These are phyloP conservation scores for Antheraea mylitta DNA, from an alignment of 1,140 invertebrate genomes.

Conservation along the genomic window DNA sequence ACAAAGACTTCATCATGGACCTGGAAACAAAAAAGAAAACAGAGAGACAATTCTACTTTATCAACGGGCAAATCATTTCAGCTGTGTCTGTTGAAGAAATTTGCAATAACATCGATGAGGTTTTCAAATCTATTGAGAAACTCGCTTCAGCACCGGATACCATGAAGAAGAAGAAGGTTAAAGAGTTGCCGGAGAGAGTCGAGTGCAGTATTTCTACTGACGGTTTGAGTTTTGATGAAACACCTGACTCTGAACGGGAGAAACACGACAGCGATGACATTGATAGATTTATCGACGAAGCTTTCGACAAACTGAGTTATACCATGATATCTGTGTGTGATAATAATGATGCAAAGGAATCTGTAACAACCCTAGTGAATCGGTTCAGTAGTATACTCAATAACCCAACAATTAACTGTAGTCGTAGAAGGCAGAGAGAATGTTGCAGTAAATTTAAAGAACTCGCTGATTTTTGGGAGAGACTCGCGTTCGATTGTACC, in stretches of 20 bases:
- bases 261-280: slow-evolving; percentile 38
- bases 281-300: slow-evolving; percentile 56
- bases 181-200: slow-evolving; percentile 39
- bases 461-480: slow-evolving; percentile 62
- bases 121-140: slow-evolving; percentile 64
- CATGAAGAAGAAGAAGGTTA: slow-evolving; percentile 29
- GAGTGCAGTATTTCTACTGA: slow-evolving; percentile 55
- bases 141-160: slow-evolving; percentile 48
- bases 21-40: slow-evolving; percentile 24
- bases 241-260: slow-evolving; percentile 26
- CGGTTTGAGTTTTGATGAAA: slow-evolving; percentile 62
- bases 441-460: slow-evolving; percentile 57
- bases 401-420: slow-evolving; percentile 39
- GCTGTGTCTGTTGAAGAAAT: slow-evolving; percentile 60
- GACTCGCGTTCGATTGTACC: slow-evolving; percentile 25
- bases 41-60: slow-evolving; percentile 39
- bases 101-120: slow-evolving; percentile 58
- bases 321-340: slow-evolving; percentile 19
- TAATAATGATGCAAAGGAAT: slow-evolving; percentile 41
- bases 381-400: slow-evolving; percentile 53
- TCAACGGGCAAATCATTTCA: slow-evolving; percentile 55
- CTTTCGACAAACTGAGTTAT: slow-evolving; percentile 46
- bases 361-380: slow-evolving; percentile 57
- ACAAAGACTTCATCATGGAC: slow-evolving; percentile 50
- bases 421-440: slow-evolving; percentile 39